Evolutionary conservation across 2,888 invertebrate genomes (phyloP).

Genomic region (Lasioglossum leucozonium): DNA sequence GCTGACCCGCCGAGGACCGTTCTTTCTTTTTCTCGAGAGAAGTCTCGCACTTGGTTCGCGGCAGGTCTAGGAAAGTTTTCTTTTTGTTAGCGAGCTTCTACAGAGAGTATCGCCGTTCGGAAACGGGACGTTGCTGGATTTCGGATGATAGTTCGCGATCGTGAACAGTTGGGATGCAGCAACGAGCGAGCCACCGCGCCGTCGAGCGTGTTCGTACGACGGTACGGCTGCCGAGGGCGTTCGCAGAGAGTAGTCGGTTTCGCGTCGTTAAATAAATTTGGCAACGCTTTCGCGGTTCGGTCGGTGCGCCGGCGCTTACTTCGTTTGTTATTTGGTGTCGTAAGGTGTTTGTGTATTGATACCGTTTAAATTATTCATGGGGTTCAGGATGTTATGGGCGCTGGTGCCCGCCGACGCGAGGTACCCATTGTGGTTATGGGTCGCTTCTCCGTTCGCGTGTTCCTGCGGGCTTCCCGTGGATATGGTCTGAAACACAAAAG

Average conservation of each 20-base stretch:
- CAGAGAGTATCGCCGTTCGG: neutral
- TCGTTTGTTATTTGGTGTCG: constrained; percentile 83
- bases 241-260: constrained; percentile 43
- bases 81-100: neutral
- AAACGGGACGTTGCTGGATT: neutral
- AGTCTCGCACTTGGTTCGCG: neutral
- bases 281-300: constrained; percentile 65
- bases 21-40: neutral
- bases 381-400: constrained; percentile 80
- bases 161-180: neutral
- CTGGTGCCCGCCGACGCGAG: constrained; percentile 79
- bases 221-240: constrained; percentile 40
- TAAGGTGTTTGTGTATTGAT: constrained; percentile 81
- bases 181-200: constrained; percentile 37
- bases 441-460: constrained; percentile 81
- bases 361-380: constrained; percentile 83
- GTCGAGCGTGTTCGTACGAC: constrained; percentile 41
- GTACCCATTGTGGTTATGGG: constrained; percentile 83
- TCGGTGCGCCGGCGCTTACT: constrained; percentile 75
- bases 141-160: neutral
- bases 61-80: neutral
- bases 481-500: constrained; percentile 76
- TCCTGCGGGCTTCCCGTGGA: constrained; percentile 77
- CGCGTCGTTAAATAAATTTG: constrained; percentile 60
- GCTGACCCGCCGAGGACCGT: neutral